These are phyloP conservation scores for Drosophila takahashii DNA, from an alignment of 1,140 invertebrate species.

Conservation along the genomic window DNA sequence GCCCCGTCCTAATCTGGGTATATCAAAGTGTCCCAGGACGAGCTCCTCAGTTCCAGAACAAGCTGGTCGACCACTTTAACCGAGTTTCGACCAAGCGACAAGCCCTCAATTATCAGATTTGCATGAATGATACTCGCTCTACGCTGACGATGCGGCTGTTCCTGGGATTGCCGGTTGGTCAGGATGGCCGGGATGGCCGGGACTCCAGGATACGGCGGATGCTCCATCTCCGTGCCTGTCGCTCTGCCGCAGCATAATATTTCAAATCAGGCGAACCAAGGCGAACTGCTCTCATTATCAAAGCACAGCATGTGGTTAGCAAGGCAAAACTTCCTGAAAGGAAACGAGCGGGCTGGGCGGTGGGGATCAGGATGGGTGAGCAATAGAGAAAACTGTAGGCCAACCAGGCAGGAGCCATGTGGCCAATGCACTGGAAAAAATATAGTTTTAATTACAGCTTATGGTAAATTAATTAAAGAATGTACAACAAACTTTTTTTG, in stretches of 20 bases:
- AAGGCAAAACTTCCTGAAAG: constrained; percentile 63
- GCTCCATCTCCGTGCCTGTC: constrained; percentile 28
- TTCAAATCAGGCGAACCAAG: constrained; percentile 75
- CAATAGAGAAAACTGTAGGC: constrained; percentile 41
- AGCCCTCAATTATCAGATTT: constrained; percentile 83
- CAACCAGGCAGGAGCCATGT: constrained; percentile 51
- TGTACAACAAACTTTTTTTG: too few species aligned
- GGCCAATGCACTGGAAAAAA: constrained; percentile 15
- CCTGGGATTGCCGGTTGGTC: constrained; percentile 15
- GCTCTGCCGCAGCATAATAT: constrained; percentile 73
- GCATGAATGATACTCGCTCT: constrained; percentile 71
- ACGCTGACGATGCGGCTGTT: constrained; percentile 30
- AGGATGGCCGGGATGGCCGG: constrained; percentile 23
- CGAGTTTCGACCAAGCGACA: constrained; percentile 71
- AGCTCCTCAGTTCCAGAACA: constrained; percentile 11
- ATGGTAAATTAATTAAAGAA: too few species aligned
- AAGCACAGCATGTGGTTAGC: constrained; percentile 83
- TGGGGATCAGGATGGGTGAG: constrained; percentile 23
- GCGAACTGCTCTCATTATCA: constrained; percentile 77
- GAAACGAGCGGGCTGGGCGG: constrained; percentile 33
- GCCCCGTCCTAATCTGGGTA: constrained; percentile 56
- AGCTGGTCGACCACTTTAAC: constrained; percentile 58
- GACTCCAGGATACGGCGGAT: constrained; percentile 22
- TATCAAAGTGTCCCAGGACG: constrained; percentile 47
- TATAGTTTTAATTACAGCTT: accelerated